A percentile compares a stretch with the other conserved stretches of the same genome.
phyloP scores from a whole-genome alignment of 2,113 vertebrate species.

The Ammospiza nelsoni region DNA sequence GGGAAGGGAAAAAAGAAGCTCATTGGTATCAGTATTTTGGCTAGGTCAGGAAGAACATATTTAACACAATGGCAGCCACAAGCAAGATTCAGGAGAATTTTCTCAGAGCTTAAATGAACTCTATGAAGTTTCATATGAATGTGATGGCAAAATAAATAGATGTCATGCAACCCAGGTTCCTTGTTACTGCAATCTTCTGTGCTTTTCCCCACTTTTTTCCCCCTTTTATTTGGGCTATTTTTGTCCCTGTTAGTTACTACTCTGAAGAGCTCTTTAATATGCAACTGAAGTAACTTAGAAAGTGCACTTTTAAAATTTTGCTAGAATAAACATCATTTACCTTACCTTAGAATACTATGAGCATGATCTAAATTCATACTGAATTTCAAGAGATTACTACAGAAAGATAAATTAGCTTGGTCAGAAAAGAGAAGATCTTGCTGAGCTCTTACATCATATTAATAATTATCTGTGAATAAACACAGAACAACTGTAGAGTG shows the following conservation, averaged over 20 bases:
- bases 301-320: not conserved
- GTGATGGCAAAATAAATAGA: not conserved
- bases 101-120: not conserved
- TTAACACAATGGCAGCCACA: not conserved
- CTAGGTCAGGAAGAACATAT: not conserved
- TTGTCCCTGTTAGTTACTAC: not conserved
- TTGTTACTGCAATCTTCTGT: not conserved
- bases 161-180: not conserved
- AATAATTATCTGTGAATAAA: not conserved
- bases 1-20: not conserved
- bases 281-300: not conserved
- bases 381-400: not conserved
- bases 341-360: not conserved
- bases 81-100: not conserved
- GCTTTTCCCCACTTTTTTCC: rapidly evolving
- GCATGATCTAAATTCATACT: not conserved
- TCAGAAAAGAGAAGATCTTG: not conserved
- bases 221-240: not conserved
- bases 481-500: not conserved
- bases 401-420: not conserved
- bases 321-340: not conserved
- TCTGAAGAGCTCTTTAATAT: not conserved
- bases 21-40: not conserved
- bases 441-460: not conserved
- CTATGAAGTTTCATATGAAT: not conserved